phyloP scores from a whole-genome alignment of 2,888 invertebrate species.

The Volucella inflata region DNA sequence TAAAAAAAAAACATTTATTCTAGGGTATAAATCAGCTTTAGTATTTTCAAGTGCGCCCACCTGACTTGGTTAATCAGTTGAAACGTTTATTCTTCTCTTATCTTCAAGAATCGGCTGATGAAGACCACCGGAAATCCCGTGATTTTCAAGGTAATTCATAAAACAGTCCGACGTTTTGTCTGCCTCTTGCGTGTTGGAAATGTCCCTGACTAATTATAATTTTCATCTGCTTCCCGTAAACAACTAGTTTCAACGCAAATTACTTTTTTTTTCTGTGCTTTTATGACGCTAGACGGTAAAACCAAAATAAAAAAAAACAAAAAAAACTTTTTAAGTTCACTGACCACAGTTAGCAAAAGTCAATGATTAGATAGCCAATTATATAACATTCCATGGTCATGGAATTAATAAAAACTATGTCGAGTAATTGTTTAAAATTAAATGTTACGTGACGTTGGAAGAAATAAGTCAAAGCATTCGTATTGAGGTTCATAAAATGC shows the following conservation, averaged over 20 bases:
- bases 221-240: not conserved
- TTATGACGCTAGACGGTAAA: conserved; percentile 13
- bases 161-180: not conserved
- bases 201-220: conserved; percentile 1
- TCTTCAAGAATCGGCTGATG: not conserved
- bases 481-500: too few species aligned
- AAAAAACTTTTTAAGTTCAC: conserved; percentile 11
- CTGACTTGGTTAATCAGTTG: too few species aligned
- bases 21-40: too few species aligned
- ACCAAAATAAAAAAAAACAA: not conserved
- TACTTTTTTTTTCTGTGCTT: conserved; percentile 1
- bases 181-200: not conserved
- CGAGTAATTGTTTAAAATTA: not conserved
- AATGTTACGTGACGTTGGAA: too few species aligned
- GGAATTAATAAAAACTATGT: not conserved
- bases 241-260: not conserved
- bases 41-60: too few species aligned
- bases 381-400: conserved; percentile 12
- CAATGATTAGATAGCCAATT: not conserved
- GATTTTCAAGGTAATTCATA: not conserved
- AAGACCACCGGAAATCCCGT: not conserved
- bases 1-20: too few species aligned
- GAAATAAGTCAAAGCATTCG: too few species aligned
- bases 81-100: too few species aligned
- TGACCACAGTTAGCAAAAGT: conserved; percentile 3